Evolutionary conservation across 2,113 vertebrate species (phyloP), one percentile per base, ranked within the genome.

Genomic region (Lampris megalopsis): DNA sequence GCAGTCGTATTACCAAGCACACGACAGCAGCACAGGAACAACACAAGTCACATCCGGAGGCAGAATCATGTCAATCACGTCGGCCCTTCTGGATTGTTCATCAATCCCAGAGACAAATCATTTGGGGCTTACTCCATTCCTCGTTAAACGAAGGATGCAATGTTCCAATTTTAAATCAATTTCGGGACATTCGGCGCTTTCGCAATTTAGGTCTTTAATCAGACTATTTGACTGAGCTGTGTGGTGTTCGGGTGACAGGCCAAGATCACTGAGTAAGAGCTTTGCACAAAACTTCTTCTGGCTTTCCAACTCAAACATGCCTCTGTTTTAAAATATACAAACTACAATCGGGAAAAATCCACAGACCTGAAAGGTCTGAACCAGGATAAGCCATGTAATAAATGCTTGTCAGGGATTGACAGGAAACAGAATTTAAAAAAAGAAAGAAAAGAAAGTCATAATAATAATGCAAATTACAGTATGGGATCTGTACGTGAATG

Each of bases 1-100:
- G 53, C 42, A 10, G 6, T 63, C 24, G 50, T 10, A 59, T 65
- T 71, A 68, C 81, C 54, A 84, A 77, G 64, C n/a, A 59, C 10
- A 80, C 10, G 65, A 13, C 47, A 43, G 37, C 5, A 53, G 45
- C 10, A 56, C 37, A 62, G 8, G 24, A n/a, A 64, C n/a, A 45
- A 52, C 43, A 41, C n/a, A 48, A 80, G 35, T 7, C 42, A 71
- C 0, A 24, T 36, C 65, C 52, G 36, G 2, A 56, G 52, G 49
- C 1, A 45, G 13, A 4, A 47, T 38, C 56, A 59, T 43, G 57
- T 40, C 53, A 1, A 73, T 24, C 24, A 24, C 24, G 24, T 24
- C 43, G 35, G 7, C 6, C 3, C 61, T 57, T 60, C 50, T 35
- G 38, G 9, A 54, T n/a, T 13, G 24, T n/a, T 35, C 5, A 43